Percentiles rank a stretch among this genome's conserved stretches.
Conservation (phyloP, 2,888 invertebrate species). For the Rhagophthalmus giganteus region DNA sequence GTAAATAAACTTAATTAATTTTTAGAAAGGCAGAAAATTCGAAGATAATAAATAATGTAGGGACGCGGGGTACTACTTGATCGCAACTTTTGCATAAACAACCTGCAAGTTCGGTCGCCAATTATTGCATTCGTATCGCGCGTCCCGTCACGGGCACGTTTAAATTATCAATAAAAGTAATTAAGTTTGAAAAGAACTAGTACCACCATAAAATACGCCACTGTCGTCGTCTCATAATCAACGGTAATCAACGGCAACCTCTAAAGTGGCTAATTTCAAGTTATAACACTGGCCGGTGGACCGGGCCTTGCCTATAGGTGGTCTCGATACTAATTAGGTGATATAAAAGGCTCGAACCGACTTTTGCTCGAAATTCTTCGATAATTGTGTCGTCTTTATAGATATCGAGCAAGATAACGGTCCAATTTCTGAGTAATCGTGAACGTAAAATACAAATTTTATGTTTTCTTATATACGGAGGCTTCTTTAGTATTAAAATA, state of each 20-base stretch:
- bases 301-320: constrained; percentile 29
- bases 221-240: constrained; percentile 10
- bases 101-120: too few species aligned
- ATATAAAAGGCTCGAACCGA: constrained; percentile 29
- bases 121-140: too few species aligned
- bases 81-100: too few species aligned
- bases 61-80: too few species aligned
- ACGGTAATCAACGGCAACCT: constrained; percentile 23
- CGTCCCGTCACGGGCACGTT: not conserved
- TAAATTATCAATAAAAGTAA: constrained; percentile 7
- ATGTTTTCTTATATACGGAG: constrained; percentile 6
- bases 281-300: constrained; percentile 21
- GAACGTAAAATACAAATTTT: constrained; percentile 17
- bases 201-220: constrained; percentile 16
- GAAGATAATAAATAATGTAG: too few species aligned
- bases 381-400: constrained; percentile 24
- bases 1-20: too few species aligned
- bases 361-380: constrained; percentile 27
- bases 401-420: constrained; percentile 19
- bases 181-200: constrained; percentile 12
- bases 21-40: too few species aligned
- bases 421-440: constrained; percentile 15
- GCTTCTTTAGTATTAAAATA: constrained; percentile 7
- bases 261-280: constrained; percentile 29
- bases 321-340: constrained; percentile 37